Evolutionary conservation across 2,888 invertebrate genomes (phyloP), one percentile per base, ranked within the genome.

Genomic region (Leptinotarsa haldemani): DNA sequence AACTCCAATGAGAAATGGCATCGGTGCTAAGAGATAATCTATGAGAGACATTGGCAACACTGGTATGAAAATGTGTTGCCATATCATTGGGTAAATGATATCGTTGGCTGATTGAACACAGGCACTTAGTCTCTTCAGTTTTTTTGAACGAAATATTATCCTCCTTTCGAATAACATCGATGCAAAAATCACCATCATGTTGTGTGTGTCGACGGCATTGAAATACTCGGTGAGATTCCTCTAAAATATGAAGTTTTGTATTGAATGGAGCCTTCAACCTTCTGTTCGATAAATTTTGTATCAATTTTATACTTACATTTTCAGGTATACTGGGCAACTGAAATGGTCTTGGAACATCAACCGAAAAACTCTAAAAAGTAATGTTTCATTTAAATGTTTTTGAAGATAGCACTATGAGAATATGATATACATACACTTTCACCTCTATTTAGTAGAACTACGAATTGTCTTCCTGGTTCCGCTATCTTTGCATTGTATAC

Each of bases 1-100:
- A 77, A 98, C 96, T 75, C 99, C 99, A 84, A 99, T 97, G 65
- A 99, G 90, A 89, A 95, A 99, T 65, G 99, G 99, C 98, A 99
- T 99, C 1, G 99, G 99, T 16, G 99, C 99, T 81, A 94, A 90
- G 79, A 97, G 89, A 87, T 96, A 96, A 88, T 98, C 98, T 80
- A 95, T 93, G 77, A 98, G 90, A 84, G 94, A 93, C 86, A 93
- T 91, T 25, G 98, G 98, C 83, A 98, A 89, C 81, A 99, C 94
- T 69, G 98, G 98, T 88, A 99, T 98, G 87, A 96, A 99, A 85
- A 99, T 96, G 84, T 98, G 98, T 88, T 99, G 98, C 99, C 99
- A 99, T 80, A 94, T 94, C 97, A 99, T 98, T 1, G 99, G 99
- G 88, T 97, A 98, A 58, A 99, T 92, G 65, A 99, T 93, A 76